Percentiles rank a stretch among this genome's conserved stretches.
phyloP scores from a whole-genome alignment of 2,113 vertebrate genomes.

The Rhegmatorhina hoffmannsi region DNA sequence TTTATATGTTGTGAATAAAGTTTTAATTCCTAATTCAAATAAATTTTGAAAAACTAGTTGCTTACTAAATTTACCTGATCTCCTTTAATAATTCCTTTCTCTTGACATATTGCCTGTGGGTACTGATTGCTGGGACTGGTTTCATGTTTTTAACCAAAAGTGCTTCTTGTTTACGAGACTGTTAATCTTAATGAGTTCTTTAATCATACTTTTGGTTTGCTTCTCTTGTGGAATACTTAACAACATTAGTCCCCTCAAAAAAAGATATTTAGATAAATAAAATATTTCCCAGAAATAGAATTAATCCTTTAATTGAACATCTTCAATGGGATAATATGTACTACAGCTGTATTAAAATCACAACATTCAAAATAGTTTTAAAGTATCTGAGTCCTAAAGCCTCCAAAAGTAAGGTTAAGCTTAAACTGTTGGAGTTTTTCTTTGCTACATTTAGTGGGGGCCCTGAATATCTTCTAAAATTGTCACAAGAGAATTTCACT shows the following conservation, averaged over 20 bases:
- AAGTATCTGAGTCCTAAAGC: not conserved
- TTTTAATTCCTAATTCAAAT: not conserved
- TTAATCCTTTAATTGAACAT: not conserved
- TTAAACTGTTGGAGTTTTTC: fast-evolving
- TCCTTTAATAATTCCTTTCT: not conserved
- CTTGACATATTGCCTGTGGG: not conserved
- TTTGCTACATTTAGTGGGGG: not conserved
- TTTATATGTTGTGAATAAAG: not conserved
- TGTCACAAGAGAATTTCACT: not conserved
- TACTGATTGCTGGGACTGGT: not conserved
- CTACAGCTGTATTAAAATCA: not conserved
- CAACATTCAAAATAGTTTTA: not conserved
- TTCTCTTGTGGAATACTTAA: not conserved
- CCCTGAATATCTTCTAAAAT: not conserved
- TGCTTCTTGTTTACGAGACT: not conserved
- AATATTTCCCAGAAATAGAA: not conserved
- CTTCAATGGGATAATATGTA: not conserved
- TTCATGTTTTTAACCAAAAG: not conserved
- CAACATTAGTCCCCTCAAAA: not conserved
- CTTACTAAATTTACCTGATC: not conserved
- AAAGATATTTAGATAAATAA: not conserved
- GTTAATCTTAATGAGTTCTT: not conserved
- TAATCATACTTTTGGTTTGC: not conserved
- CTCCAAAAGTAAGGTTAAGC: not conserved
- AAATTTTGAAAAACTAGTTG: not conserved